Base-by-base conservation (phyloP, 2,888 invertebrate species). In the Sphaerophoria rueppellii region DNA sequence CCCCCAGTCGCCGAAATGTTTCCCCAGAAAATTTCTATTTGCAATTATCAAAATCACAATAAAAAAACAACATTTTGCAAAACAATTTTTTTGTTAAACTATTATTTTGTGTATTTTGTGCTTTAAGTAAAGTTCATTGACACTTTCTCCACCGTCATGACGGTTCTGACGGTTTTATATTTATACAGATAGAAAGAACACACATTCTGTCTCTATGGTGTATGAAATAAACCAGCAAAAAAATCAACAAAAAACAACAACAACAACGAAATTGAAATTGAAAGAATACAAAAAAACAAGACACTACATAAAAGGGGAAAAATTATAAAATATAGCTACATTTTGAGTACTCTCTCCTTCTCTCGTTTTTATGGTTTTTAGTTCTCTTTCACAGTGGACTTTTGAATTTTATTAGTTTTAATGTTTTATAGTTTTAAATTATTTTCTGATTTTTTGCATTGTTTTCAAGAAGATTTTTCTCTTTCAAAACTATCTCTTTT, bases 61-160 rank as follows among this genome's bases (percentile, higher is more conserved):
- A 46, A 35, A 35, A 50, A 72, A 65, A 48, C 9, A 77, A 50
- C 32, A 57, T 70, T 55, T 50, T 43, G 11, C 55, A 55, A 55
- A 35, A 48, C 48, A 75, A 35, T 65, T 63, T 61, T 71, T 40
- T 43, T 57, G 70, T 65, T 70, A 65, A 69, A 85, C 69, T 77
- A 81, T 76, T 85, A 72, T 85, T 76, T 24, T 24, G 76, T 76
- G 83, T 85, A 76, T 85, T 60, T 60, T 85, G 81, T 85, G 12
- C 52, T 81, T 81, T 85, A 85, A 60, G 89, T 90, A 89, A 90
- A 90, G 91, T 91, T 91, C 91, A 91, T 91, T 91, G 91, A 91
- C 91, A 91, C 90, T 91, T 90, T 87, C 86, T 81, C 83, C 65
- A 50, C 48, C 77, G 75, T 77, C 81, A 89, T 85, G 85, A 85